These are phyloP conservation scores for Plodia interpunctella DNA, from an alignment of 1,140 invertebrate species.

Conservation along the genomic window DNA sequence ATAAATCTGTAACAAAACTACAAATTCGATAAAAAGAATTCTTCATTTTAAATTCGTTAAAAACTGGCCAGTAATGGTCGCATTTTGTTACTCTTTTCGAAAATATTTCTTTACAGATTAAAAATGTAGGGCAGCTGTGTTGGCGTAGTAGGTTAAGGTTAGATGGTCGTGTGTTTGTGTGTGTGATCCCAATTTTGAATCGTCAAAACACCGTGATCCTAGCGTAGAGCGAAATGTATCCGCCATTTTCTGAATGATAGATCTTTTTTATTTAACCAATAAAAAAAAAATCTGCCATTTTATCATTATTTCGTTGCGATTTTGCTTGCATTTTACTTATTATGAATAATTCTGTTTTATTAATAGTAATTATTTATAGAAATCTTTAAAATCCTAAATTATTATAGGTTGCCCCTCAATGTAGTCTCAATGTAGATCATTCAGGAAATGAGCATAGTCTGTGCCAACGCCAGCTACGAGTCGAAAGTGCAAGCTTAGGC, in stretches of 20 bases:
- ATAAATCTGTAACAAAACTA: too few species aligned
- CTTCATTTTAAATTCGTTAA: too few species aligned
- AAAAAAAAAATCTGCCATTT: too few species aligned
- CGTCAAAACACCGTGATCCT: conserved; percentile 15
- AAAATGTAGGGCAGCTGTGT: not conserved
- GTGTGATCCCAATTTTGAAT: conserved; percentile 17
- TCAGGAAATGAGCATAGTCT: not conserved
- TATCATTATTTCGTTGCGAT: too few species aligned
- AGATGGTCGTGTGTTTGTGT: not conserved
- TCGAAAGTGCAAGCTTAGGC: not conserved
- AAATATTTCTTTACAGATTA: not conserved
- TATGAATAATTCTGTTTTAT: too few species aligned
- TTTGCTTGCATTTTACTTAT: too few species aligned
- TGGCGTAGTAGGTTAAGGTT: not conserved
- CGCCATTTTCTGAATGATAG: not conserved
- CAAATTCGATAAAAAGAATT: too few species aligned
- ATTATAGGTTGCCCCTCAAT: too few species aligned
- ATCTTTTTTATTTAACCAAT: not conserved
- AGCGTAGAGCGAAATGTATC: not conserved
- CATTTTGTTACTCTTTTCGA: not conserved
- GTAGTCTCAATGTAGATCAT: too few species aligned
- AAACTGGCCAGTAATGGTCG: too few species aligned
- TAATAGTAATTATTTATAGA: not conserved
- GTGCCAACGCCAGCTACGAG: conserved; percentile 1
- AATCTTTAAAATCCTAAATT: not conserved